A percentile compares a stretch with the other conserved stretches of the same genome.
Evolutionary conservation across 2,888 invertebrate species (phyloP).

Genomic region (Clitarchus hookeri): DNA sequence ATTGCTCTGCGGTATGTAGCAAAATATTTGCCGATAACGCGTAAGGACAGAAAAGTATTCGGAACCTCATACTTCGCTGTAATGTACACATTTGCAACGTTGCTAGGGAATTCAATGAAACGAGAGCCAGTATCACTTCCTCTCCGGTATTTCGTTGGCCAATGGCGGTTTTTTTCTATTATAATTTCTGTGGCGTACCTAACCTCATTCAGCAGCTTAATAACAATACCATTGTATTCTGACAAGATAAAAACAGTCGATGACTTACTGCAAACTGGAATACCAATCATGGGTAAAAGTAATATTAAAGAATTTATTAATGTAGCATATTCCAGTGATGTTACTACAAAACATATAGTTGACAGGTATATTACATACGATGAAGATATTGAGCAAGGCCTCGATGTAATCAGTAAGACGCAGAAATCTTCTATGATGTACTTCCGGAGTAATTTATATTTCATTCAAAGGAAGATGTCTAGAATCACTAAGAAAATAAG

Average conservation of each 20-base stretch:
- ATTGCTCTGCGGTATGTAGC: background rate
- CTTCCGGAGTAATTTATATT: background rate
- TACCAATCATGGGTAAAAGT: background rate
- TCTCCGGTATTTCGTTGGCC: background rate
- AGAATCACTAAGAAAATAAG: background rate
- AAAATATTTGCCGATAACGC: background rate
- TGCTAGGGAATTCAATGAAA: background rate
- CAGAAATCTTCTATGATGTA: background rate
- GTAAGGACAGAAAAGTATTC: background rate
- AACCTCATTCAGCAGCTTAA: background rate
- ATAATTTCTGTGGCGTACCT: background rate
- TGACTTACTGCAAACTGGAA: background rate
- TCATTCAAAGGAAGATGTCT: background rate
- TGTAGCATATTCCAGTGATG: background rate
- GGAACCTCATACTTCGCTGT: background rate
- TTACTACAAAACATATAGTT: background rate
- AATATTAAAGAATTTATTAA: background rate
- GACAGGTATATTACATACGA: slow-evolving; percentile 6
- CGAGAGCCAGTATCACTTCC: background rate
- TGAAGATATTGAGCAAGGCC: background rate
- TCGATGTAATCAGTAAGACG: background rate
- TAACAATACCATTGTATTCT: background rate
- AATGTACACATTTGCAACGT: background rate
- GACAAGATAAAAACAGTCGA: background rate
- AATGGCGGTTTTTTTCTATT: background rate